phyloP scores from a whole-genome alignment of 2,888 invertebrate species.

The Sesia apiformis region DNA sequence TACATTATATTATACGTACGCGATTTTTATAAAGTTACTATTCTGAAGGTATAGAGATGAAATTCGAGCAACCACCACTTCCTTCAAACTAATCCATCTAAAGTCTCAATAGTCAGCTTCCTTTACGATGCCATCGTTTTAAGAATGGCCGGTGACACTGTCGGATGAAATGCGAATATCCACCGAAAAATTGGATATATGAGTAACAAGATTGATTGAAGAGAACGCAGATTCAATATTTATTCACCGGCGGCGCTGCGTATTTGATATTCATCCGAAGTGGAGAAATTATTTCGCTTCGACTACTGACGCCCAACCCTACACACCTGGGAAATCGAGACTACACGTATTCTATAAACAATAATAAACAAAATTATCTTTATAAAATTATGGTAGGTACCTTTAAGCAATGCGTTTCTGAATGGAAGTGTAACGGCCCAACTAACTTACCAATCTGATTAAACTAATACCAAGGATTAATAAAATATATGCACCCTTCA shows the following conservation, averaged over 20 bases:
- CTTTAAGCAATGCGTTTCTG: too few relatives aligned
- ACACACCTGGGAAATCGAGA: not conserved
- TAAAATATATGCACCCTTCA: too few relatives aligned
- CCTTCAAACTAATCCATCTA: not conserved
- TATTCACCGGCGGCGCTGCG: constrained; percentile 20
- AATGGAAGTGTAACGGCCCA: too few relatives aligned
- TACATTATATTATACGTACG: too few relatives aligned
- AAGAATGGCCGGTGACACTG: not conserved
- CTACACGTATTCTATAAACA: not conserved
- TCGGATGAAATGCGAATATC: constrained; percentile 22
- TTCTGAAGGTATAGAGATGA: too few relatives aligned
- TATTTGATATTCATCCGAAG: constrained; percentile 22
- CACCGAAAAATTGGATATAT: constrained; percentile 26
- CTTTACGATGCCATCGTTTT: not conserved
- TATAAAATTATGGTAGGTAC: too few relatives aligned
- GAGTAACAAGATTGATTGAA: constrained; percentile 38
- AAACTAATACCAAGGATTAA: too few relatives aligned
- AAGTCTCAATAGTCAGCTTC: not conserved
- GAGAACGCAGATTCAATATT: constrained; percentile 30
- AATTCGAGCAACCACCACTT: too few relatives aligned
- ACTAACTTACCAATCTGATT: too few relatives aligned
- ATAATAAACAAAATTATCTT: not conserved
- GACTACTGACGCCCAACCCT: constrained; percentile 1
- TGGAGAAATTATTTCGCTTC: constrained; percentile 17
- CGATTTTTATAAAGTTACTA: too few relatives aligned